Evolutionary conservation across 1,140 invertebrate genomes (phyloP), one percentile per base, ranked within the genome.

Genomic region (Trichogramma pretiosum): DNA sequence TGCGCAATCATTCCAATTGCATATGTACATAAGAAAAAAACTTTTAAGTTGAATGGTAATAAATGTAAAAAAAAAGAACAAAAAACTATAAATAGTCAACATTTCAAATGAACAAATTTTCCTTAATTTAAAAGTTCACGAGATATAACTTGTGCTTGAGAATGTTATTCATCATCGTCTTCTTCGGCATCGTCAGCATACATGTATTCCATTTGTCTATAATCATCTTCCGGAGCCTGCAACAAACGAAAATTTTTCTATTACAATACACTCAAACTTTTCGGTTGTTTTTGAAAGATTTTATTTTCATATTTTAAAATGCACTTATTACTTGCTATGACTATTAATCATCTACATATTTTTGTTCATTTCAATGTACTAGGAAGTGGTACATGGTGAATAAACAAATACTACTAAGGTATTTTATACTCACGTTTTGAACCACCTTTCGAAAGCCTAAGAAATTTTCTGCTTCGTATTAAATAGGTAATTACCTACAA

Each of bases 201-300:
- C 19, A 48, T 46, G 18, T 55, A 56, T 19, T 56, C 44, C 11
- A 34, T 18, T 1, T 46, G 23, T 48, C 57, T 50, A 46, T 56
- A 57, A 55, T 67, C 56, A 28, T 56, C 52, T 54, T 51, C 41
- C 47, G 58, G 46, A 40, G 63, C 60, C 65, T 69, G 60, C 40
- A 70, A 68, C 58, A 65, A 54, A 65, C 11, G 54, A 44, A 10
- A 23, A 30, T 18, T 14, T 39, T 14, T 41, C 13, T n/a, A 16
- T 28, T 35, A 44, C 16, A 39, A 38, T 19, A 42, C 3, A 28
- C 2, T 46, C n/a, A n/a, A 37, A 46, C 35, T 37, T 36, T n/a
- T n/a, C n/a, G n/a, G n/a, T n/a, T n/a, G n/a, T n/a, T n/a, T n/a
- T n/a, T n/a, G n/a, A n/a, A n/a, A n/a, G n/a, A n/a, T n/a, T n/a